Evolutionary conservation across 2,888 invertebrate genomes (phyloP), one percentile per base, ranked within the genome.

Genomic region (Coecobrya sp.): DNA sequence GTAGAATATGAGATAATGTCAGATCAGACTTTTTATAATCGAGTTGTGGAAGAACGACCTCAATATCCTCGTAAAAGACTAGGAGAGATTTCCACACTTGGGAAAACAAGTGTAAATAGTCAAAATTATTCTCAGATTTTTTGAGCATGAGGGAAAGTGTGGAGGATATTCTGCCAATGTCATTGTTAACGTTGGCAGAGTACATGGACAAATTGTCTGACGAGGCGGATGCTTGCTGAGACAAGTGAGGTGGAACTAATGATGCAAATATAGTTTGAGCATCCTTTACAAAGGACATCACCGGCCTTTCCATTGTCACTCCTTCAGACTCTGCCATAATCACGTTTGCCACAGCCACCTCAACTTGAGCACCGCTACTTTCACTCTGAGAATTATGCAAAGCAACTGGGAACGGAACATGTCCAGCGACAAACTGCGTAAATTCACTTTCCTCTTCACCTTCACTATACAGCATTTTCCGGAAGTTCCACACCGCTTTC

Each of bases 381-480:
- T 45, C 68, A 59, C 22, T 45, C 36, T 16, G 49, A 49, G 65
- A 45, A 42, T 19, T 36, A n/a, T 19, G 36, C n/a, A 36, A 0
- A 2, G 11, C 13, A 36, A 93, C 8, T 0, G 62, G 79, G 73
- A 93, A 93, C 0, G 92, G 93, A 1, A 92, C 55, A 8, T 79
- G 89, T 7, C 36, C 65, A 22, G 70, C 52, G 22, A 93, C 89
- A 92, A 87, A 89, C 22, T 70, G 70, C n/a, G 85, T 90, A 68
- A 93, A 89, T 45, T 92, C 90, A 68, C 86, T 92, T 25, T 92
- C 93, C 30, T 93, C 93, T 16, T 82, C 87, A n/a, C 90, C 62
- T 27, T 89, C 79, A 19, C 76, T 76, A 55, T 59, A 86, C 84
- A 89, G 70, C 76, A 91, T 82, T 70, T 88, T 68, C 27, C 82